Base-by-base conservation (phyloP, 2,888 invertebrate species). In the Leucophenga montana region DNA sequence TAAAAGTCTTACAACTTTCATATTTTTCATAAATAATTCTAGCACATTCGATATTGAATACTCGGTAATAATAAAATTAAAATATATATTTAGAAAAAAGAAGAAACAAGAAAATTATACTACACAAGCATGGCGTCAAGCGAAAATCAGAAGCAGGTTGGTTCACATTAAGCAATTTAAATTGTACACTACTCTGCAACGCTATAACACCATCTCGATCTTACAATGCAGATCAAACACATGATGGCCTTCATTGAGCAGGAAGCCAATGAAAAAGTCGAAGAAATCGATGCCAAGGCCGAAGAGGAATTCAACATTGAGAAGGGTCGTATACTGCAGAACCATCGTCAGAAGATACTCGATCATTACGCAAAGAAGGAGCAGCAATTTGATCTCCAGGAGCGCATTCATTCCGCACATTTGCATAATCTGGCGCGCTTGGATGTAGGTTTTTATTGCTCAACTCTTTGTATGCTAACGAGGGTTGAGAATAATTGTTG, bases 221-320 rank as follows among this genome's bases (percentile, higher is more conserved):
- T 27, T 27, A 27, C 27, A 16, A 69, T 70, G 8, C 62, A 99
- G 98, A 99, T 99, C 90, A 97, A 98, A 91, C 99, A 99, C 90
- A 99, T 99, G 99, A 99, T 99, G 97, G 98, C 98, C 90, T 99
- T 99, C 93, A 99, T 99, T 90, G 99, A 99, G 91, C 99, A 99
- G 92, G 99, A 99, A 91, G 99, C 99, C 90, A 99, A 97, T 92
- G 99, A 99, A 92, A 99, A 99, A 90, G 99, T 98, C 66, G 99
- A 99, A 90, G 99, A 99, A 93, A 99, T 99, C 89, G 99, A 99
- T 92, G 98, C 99, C 62, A 99, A 99, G 92, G 99, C 99, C 61
- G 99, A 99, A 89, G 99, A 99, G 90, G 99, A 99, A 90, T 99
- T 99, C 90, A 99, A 99, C 90, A 99, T 99, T 88, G 99, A 99